Evolutionary conservation across 1,140 invertebrate species (phyloP), one percentile per base, ranked within the genome.

Genomic region (Scylla paramamosain): DNA sequence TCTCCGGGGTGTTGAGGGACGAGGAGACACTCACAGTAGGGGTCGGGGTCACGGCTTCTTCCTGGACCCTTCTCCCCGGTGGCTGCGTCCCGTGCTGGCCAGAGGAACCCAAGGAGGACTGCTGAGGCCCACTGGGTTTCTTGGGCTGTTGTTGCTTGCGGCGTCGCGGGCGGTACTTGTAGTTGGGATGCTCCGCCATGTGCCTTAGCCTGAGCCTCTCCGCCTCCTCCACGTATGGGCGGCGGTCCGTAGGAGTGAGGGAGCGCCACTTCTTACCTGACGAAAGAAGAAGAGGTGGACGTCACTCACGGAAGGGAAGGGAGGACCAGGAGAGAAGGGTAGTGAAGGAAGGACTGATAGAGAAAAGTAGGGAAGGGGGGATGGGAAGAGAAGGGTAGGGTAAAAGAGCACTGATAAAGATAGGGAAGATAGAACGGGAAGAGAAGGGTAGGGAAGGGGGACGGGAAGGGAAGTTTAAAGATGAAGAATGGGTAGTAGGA

Each of bases 131-230:
- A 32, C 48, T 90, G 31, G 90, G 91, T 32, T 96, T 96, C 89
- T 94, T 92, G 52, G 93, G 94, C 92, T 94, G 97, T 97, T 84
- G 97, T 96, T 99, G 98, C 97, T 99, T 99, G 96, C 98, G 98
- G 92, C 99, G 97, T 86, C 99, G 97, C 0, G 99, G 99, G 96
- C 99, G 97, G 97, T 99, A 99, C 97, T 99, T 99, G 97, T 99
- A 99, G 97, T 99, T 99, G 20, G 99, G 99, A 97, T 99, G 98
- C 97, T 99, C 98, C 96, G 99, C 99, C 99, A 99, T 99, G 97
- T 99, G 99, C 96, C 99, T 98, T 45, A 99, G 98, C 86, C 99
- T 97, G 39, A 99, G 97, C 91, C 99, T 97, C 97, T 99, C 99
- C 25, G 99, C 99, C 97, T 99, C 99, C 97, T 99, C 99, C 7